A percentile compares a stretch with the other conserved stretches of the same genome.
Evolutionary conservation across 2,797 vertebrate genomes (phyloP).

Genomic region (Gephyroberyx darwinii): DNA sequence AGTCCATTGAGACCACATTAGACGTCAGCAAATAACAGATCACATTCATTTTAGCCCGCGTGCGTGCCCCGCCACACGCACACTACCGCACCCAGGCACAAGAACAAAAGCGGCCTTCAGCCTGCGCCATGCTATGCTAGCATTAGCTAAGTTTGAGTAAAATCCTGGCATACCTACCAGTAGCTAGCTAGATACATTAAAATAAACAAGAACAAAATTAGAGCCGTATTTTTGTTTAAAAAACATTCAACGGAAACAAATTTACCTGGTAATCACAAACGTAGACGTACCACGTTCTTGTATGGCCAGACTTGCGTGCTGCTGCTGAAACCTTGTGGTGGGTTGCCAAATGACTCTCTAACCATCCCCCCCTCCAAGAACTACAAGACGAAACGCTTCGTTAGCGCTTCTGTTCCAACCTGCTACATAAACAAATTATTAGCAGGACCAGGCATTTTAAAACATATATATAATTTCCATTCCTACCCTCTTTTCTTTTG

Average conservation of each 20-base stretch:
- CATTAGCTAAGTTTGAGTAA: conserved; percentile 15
- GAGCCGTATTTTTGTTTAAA: fast-evolving
- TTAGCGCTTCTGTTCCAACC: neutral
- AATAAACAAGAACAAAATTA: fast-evolving
- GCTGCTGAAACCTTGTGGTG: conserved; percentile 46
- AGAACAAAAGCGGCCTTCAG: conserved; percentile 80
- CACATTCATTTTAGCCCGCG: neutral
- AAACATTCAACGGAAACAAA: neutral
- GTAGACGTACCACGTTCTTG: conserved; percentile 60
- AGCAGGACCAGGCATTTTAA: neutral
- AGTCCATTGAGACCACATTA: fast-evolving
- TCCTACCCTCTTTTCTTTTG: neutral
- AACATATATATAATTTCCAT: fast-evolving
- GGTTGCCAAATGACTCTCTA: conserved; percentile 63
- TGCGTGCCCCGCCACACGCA: neutral
- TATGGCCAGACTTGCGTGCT: conserved; percentile 59
- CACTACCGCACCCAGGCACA: conserved; percentile 67
- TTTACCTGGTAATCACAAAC: conserved; percentile 63
- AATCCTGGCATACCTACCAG: fast-evolving
- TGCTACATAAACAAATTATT: neutral
- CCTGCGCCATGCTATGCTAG: conserved; percentile 75
- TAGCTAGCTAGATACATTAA: fast-evolving
- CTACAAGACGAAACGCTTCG: neutral
- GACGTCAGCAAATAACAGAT: fast-evolving
- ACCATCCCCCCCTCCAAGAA: conserved; percentile 41